These are phyloP conservation scores for Microctonus brassicae DNA, from an alignment of 2,888 invertebrate genomes.

Conservation along the genomic window DNA sequence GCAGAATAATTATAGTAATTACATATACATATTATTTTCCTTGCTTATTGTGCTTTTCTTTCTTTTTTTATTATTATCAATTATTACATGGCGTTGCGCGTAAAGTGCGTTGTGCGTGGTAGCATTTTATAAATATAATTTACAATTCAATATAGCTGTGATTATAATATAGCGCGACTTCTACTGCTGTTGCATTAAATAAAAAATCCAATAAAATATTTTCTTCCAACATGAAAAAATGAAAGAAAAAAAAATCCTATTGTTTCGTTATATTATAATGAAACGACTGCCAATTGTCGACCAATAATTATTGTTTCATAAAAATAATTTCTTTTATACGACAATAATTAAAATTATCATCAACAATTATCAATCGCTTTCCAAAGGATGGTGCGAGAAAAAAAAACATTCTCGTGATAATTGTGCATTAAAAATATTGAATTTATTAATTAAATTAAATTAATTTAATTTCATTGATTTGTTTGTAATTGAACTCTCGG, in stretches of 20 bases:
- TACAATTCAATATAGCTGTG: constrained; percentile 4
- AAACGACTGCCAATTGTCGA: background rate
- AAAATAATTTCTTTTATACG: background rate
- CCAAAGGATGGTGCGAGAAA: constrained; percentile 25
- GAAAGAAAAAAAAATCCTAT: background rate
- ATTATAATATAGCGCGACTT: constrained; percentile 21
- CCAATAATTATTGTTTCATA: background rate
- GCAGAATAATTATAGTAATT: constrained; percentile 12
- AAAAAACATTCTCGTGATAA: constrained; percentile 1
- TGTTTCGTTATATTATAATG: background rate
- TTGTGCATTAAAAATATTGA: constrained; percentile 7
- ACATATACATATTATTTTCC: constrained; percentile 17
- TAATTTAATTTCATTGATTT: background rate
- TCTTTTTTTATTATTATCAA: background rate
- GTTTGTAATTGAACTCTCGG: background rate
- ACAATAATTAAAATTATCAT: constrained; percentile 7
- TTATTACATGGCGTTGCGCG: background rate
- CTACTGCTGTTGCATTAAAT: constrained; percentile 19
- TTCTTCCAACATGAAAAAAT: background rate
- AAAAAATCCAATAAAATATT: constrained; percentile 4
- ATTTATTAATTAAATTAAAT: constrained; percentile 10
- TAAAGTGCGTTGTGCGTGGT: constrained; percentile 32
- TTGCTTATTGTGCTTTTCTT: constrained; percentile 33
- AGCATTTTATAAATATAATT: constrained; percentile 12
- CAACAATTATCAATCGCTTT: constrained; percentile 9